Percentiles rank a stretch among this genome's conserved stretches.
phyloP scores from a whole-genome alignment of 1,140 invertebrate genomes.

The Diprion similis region DNA sequence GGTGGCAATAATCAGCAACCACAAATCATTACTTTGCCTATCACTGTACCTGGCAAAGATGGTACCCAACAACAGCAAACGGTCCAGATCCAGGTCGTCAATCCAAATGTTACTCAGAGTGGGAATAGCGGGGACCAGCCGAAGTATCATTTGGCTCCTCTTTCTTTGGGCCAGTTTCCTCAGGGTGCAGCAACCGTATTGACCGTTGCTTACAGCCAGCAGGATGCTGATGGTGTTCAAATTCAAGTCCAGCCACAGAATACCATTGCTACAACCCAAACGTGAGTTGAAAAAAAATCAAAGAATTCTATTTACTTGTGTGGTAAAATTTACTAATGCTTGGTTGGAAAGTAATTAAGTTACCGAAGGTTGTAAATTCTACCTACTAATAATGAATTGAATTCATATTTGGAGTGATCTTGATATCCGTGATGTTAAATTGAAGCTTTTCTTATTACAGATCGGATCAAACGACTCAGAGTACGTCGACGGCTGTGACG shows the following conservation, averaged over 20 bases:
- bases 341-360: slow-evolving; percentile 31
- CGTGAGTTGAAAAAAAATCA: slow-evolving; percentile 40
- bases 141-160: slow-evolving; percentile 73
- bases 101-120: slow-evolving; percentile 62
- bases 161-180: slow-evolving; percentile 65
- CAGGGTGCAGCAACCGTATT: slow-evolving; percentile 71
- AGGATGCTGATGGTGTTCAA: slow-evolving; percentile 64
- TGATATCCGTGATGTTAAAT: neutral
- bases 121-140: slow-evolving; percentile 66
- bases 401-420: too few species aligned
- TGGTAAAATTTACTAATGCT: too few species aligned
- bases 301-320: too few species aligned
- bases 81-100: slow-evolving; percentile 79
- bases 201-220: slow-evolving; percentile 74
- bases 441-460: slow-evolving; percentile 31
- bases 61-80: slow-evolving; percentile 74
- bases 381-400: neutral
- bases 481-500: slow-evolving; percentile 55
- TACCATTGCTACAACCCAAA: slow-evolving; percentile 60
- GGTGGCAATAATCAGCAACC: slow-evolving; percentile 60
- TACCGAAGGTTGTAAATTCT: neutral
- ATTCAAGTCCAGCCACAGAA: slow-evolving; percentile 61
- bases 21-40: slow-evolving; percentile 76
- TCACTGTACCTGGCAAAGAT: slow-evolving; percentile 78
- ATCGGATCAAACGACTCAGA: slow-evolving; percentile 59